These are phyloP conservation scores for Formicarius rufipectus DNA, from an alignment of 2,113 vertebrate genomes.

Conservation along the genomic window DNA sequence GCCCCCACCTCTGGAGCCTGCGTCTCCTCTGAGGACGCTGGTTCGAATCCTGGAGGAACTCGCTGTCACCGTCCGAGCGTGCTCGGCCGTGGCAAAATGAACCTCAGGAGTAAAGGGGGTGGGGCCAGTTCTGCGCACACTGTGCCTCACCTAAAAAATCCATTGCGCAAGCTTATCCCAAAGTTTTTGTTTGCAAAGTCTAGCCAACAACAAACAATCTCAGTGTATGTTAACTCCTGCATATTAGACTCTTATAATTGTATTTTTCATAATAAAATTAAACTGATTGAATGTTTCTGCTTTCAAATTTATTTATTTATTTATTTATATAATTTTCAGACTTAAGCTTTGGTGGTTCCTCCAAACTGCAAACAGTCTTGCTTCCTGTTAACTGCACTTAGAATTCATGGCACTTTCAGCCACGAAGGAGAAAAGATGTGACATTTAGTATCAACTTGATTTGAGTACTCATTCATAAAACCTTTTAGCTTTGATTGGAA, in stretches of 20 bases:
- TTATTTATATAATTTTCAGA: not conserved
- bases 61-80: no score
- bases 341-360: not conserved
- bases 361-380: not conserved
- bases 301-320: not conserved
- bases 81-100: no score
- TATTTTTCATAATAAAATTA: not conserved
- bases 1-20: no score
- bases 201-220: no score
- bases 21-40: no score
- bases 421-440: not conserved
- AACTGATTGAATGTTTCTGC: not conserved
- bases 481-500: constrained; percentile 21
- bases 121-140: no score
- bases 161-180: no score
- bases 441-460: constrained; percentile 6
- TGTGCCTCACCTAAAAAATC: no score
- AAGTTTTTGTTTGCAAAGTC: no score
- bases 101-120: no score
- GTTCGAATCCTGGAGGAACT: no score
- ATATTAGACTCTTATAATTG: not conserved
- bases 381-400: not conserved
- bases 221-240: not conserved
- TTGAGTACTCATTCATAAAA: not conserved
- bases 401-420: constrained; percentile 27